phyloP scores from a whole-genome alignment of 35 echinoderm and acorn worm species.

The Apostichopus parvimensis region DNA sequence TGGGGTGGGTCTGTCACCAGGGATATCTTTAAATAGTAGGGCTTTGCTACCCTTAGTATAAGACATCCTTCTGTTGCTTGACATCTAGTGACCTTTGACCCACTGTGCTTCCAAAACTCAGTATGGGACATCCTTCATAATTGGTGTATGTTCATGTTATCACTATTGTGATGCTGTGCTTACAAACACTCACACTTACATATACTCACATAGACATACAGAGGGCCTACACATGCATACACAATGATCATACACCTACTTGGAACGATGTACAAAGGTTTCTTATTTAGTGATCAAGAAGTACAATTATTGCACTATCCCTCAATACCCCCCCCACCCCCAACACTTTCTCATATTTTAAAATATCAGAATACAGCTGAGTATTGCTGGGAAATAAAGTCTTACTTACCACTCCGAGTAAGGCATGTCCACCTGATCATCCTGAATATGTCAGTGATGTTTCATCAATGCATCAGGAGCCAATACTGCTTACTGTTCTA shows the following conservation, averaged over 20 bases:
- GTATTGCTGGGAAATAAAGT: not conserved
- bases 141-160: too few relatives aligned
- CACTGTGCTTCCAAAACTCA: too few relatives aligned
- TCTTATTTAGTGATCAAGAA: not conserved
- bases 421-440: slow-evolving; percentile 1
- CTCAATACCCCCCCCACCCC: not conserved
- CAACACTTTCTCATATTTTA: too few relatives aligned
- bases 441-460: not conserved
- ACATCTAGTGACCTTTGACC: too few relatives aligned
- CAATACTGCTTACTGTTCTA: not conserved
- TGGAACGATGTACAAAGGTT: not conserved
- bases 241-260: not conserved
- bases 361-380: not conserved
- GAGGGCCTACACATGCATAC: not conserved
- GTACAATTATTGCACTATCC: not conserved
- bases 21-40: too few relatives aligned
- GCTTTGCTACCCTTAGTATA: too few relatives aligned
- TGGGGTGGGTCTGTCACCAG: too few relatives aligned
- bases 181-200: not conserved
- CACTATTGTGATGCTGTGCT: not conserved
- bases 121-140: too few relatives aligned
- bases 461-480: not conserved
- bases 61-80: too few relatives aligned
- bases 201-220: not conserved
- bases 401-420: slow-evolving; percentile 1